Evolutionary conservation across 2,888 invertebrate genomes (phyloP).

Genomic region (Pteria penguin): DNA sequence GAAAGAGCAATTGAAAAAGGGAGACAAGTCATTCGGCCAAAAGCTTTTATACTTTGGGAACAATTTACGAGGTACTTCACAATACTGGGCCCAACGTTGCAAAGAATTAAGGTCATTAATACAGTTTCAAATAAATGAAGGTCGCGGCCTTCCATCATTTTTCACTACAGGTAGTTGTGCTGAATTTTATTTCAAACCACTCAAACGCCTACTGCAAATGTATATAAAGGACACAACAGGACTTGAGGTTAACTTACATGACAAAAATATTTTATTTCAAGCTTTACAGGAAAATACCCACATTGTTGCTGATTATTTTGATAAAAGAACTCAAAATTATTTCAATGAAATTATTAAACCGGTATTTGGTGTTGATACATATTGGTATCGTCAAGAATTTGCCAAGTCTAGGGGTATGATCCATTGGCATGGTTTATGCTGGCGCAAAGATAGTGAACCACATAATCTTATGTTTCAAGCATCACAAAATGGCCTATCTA

Average conservation of each 20-base stretch:
- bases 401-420: conserved; percentile 50
- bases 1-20: neutral
- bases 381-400: conserved; percentile 52
- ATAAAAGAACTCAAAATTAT: conserved; percentile 44
- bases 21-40: neutral
- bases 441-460: conserved; percentile 46
- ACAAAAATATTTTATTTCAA: conserved; percentile 19
- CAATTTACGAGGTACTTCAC: conserved; percentile 35
- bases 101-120: conserved; percentile 28
- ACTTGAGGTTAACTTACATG: conserved; percentile 1
- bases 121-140: conserved; percentile 35
- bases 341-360: conserved; percentile 43
- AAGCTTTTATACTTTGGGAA: conserved; percentile 28
- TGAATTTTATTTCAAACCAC: conserved; percentile 27
- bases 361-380: conserved; percentile 46
- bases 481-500: conserved; percentile 29
- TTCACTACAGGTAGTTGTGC: conserved; percentile 36
- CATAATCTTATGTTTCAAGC: conserved; percentile 41
- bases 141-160: conserved; percentile 30
- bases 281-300: conserved; percentile 43
- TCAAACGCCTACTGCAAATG: conserved; percentile 3
- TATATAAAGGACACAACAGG: conserved; percentile 21
- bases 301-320: conserved; percentile 49
- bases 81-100: conserved; percentile 32
- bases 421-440: conserved; percentile 54